Evolutionary conservation across 2,113 vertebrate species (phyloP), one percentile per base, ranked within the genome.

Genomic region (Dasyornis broadbenti): DNA sequence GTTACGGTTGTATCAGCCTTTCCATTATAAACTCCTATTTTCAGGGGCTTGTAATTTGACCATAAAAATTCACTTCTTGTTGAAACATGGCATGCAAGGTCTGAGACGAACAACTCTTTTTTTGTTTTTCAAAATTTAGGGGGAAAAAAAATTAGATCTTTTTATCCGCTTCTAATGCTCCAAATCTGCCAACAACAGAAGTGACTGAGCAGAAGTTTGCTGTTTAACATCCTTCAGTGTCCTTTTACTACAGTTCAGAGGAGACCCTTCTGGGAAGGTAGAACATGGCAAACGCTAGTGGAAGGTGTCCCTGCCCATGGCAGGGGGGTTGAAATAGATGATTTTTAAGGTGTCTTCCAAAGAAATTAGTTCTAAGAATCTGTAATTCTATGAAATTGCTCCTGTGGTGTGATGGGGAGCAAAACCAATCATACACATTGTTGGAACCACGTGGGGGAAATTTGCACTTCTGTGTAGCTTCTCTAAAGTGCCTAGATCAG

Each of bases 11-110:
- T 96, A 97, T 97, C 98, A 97, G 97, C 37, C 63, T 97, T 98
- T 98, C 97, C 97, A 98, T 98, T 98, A 98, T 95, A 97, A 98
- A 97, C 97, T 97, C 95, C 93, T 98, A 97, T 98, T 97, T 98
- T 97, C 97, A 97, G 92, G 94, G 95, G 47, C 95, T 98, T 98
- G 97, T 98, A 98, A 98, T 98, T 96, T 97, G 97, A 94, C 95
- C 61, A 95, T 98, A 98, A 98, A 98, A 98, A 98, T 98, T 95
- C 97, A 97, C 95, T 98, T 91, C 95, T 95, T 98, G 96, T 96
- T 96, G 97, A 97, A 97, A 97, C 47, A 75, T 97, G 90, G 92
- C 80, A 66, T 84, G 78, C 82, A 97, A 96, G 95, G 82, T 96
- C 96, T 97, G 91, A 96, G 89, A 89, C 52, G 70, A 88, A 89